phyloP scores from a whole-genome alignment of 1,140 invertebrate species.

The Colletes gigas region DNA sequence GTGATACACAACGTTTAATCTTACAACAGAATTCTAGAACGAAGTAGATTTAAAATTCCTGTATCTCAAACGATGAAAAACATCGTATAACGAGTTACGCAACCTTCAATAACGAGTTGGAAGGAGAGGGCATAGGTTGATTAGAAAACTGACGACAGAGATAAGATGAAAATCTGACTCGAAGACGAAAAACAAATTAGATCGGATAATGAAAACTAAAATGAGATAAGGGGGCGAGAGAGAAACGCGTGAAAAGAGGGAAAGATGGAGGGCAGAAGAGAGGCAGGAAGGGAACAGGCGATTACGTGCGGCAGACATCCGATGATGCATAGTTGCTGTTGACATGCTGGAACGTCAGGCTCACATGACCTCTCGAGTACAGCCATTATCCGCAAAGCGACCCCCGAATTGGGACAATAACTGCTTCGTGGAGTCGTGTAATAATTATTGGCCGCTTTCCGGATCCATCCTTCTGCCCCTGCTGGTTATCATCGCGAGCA shows the following conservation, averaged over 20 bases:
- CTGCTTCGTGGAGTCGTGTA: slow-evolving; percentile 69
- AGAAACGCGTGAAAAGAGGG: background rate
- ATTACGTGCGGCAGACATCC: slow-evolving; percentile 77
- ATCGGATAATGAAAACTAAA: background rate
- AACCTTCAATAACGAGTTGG: too few species aligned
- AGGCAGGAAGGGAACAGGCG: slow-evolving; percentile 59
- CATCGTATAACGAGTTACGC: too few species aligned
- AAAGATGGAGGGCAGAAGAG: background rate
- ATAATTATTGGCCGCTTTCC: slow-evolving; percentile 74
- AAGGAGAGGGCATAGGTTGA: too few species aligned
- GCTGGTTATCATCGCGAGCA: slow-evolving; percentile 36
- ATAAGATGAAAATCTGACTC: background rate
- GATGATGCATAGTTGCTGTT: slow-evolving; percentile 81
- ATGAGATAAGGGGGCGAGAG: background rate
- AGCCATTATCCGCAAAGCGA: slow-evolving; percentile 75
- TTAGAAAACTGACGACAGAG: too few species aligned
- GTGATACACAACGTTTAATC: too few species aligned
- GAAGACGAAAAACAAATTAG: background rate
- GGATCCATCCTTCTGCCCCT: slow-evolving; percentile 2
- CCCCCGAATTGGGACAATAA: slow-evolving; percentile 76
- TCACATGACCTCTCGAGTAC: slow-evolving; percentile 77
- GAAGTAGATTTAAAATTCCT: too few species aligned
- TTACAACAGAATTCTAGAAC: too few species aligned
- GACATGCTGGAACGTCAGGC: slow-evolving; percentile 79
- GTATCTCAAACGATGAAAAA: too few species aligned